Conservation (phyloP, 2,888 invertebrate species). For the Aplocera efformata region DNA sequence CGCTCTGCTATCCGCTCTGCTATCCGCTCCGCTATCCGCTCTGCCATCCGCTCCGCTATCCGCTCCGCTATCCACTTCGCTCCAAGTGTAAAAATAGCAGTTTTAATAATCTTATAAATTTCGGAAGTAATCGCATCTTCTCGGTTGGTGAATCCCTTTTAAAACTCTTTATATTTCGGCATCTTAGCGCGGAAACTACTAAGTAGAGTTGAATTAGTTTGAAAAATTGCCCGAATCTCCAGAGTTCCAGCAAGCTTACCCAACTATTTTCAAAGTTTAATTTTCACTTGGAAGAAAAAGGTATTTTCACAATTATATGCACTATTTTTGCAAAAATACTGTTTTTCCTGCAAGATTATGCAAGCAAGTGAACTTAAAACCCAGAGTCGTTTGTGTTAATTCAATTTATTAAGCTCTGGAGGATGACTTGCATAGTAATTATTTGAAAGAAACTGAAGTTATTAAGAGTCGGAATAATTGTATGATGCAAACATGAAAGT, state of each 20-base stretch:
- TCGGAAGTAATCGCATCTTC: neutral
- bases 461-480: constrained; percentile 36
- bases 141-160: neutral
- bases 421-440: constrained; percentile 34
- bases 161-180: neutral
- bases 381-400: constrained; percentile 3
- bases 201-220: constrained; percentile 13
- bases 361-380: constrained; percentile 5
- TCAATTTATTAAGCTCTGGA: constrained; percentile 23
- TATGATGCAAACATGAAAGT: constrained; percentile 27
- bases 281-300: neutral
- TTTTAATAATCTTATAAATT: no score
- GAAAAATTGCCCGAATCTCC: constrained; percentile 10
- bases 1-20: no score
- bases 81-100: no score
- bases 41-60: no score
- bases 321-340: neutral
- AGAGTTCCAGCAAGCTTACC: constrained; percentile 1
- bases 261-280: constrained; percentile 10
- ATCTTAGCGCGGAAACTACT: constrained; percentile 1
- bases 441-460: constrained; percentile 33
- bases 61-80: no score
- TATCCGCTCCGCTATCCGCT: no score
- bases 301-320: no score
- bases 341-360: constrained; percentile 4